Percentiles rank a stretch among this genome's conserved stretches.
These are phyloP conservation scores for Uria lomvia DNA, from an alignment of 2,113 vertebrate species.

Conservation along the genomic window DNA sequence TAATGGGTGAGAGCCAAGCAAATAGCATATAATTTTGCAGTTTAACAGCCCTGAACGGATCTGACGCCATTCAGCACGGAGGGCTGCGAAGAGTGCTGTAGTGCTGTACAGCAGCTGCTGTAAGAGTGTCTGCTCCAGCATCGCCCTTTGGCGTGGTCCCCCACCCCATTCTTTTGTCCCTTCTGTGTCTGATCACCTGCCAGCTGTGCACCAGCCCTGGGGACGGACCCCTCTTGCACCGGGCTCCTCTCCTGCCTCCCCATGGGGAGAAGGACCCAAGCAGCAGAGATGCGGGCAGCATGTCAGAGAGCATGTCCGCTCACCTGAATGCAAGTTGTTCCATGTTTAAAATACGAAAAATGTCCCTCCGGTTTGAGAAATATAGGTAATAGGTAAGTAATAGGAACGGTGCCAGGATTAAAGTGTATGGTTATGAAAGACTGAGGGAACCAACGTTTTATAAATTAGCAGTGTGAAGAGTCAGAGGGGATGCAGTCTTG, in stretches of 20 bases:
- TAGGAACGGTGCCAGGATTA: neutral
- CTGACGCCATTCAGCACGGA: neutral
- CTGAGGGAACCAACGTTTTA: constrained; percentile 7
- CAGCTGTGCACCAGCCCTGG: neutral
- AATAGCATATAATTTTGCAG: neutral
- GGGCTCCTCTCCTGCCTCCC: neutral
- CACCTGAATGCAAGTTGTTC: neutral
- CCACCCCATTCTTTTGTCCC: neutral
- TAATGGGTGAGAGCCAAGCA: neutral
- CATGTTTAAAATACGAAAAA: neutral
- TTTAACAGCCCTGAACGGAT: neutral
- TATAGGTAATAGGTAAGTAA: neutral
- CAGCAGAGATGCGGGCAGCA: neutral
- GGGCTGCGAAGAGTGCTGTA: neutral
- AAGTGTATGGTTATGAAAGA: neutral
- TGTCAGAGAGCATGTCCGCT: fast-evolving
- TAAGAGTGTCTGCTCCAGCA: neutral
- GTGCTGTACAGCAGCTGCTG: fast-evolving
- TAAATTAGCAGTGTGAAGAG: constrained; percentile 31
- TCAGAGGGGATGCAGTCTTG: constrained; percentile 21
- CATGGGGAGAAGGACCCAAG: neutral
- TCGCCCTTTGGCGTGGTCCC: neutral
- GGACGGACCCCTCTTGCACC: neutral
- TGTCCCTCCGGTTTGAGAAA: neutral
- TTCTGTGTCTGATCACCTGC: neutral